A percentile compares a stretch with the other conserved stretches of the same genome.
Evolutionary conservation across 2,888 invertebrate genomes (phyloP).

Genomic region (Cyclophora albipunctata): DNA sequence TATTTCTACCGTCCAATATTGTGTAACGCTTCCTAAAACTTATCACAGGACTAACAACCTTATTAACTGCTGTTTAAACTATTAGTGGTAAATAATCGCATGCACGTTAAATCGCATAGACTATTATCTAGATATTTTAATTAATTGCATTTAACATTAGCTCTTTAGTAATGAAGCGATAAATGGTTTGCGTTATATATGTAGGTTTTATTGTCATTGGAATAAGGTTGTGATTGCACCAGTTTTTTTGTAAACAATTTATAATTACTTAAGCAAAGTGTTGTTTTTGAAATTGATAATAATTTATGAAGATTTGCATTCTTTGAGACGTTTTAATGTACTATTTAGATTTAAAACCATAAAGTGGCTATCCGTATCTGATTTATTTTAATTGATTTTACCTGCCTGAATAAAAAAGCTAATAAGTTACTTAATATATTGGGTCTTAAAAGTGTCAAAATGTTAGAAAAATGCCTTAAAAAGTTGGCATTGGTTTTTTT

Average conservation of each 20-base stretch:
- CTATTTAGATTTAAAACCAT: too few species aligned
- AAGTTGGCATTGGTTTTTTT: too few species aligned
- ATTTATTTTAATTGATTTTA: too few species aligned
- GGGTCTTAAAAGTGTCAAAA: too few species aligned
- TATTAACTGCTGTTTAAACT: slow-evolving; percentile 2
- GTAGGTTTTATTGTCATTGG: slow-evolving; percentile 4
- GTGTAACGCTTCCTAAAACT: slow-evolving; percentile 24
- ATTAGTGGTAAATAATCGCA: neutral
- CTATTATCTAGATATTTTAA: slow-evolving; percentile 29
- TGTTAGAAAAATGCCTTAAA: too few species aligned
- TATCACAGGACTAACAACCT: slow-evolving; percentile 16
- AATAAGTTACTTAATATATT: too few species aligned
- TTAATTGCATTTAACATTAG: slow-evolving; percentile 27
- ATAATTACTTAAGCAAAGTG: neutral
- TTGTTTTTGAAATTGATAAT: too few species aligned
- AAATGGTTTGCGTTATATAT: slow-evolving; percentile 1
- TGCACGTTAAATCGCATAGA: slow-evolving; percentile 8
- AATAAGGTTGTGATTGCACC: neutral
- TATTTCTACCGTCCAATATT: slow-evolving; percentile 32
- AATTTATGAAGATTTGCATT: too few species aligned
- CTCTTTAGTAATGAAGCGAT: neutral
- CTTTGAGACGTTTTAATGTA: too few species aligned
- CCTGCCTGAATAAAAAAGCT: too few species aligned
- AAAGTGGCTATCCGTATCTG: too few species aligned
- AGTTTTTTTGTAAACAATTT: neutral